Evolutionary conservation across 1,140 invertebrate species (phyloP).

Genomic region (Halictus rubicundus): DNA sequence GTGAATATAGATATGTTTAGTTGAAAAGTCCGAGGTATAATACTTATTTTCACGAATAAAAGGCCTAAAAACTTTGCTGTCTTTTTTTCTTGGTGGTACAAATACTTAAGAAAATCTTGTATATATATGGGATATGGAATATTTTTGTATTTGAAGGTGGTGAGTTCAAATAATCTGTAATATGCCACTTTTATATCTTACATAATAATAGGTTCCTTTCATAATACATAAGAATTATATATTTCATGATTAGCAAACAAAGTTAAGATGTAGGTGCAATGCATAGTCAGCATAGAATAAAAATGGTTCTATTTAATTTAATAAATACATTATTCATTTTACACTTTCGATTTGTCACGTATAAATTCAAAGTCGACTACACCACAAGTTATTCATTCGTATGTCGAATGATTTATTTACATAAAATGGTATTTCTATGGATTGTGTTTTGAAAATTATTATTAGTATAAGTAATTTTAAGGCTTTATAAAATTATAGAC

Average conservation of each 20-base stretch:
- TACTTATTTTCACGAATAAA: constrained; percentile 56
- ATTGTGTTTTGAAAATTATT: not conserved
- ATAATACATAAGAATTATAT: constrained; percentile 19
- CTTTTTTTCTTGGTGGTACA: constrained; percentile 54
- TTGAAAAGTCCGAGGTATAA: constrained; percentile 55
- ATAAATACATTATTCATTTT: constrained; percentile 23
- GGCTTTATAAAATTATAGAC: constrained; percentile 10
- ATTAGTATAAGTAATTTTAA: not conserved
- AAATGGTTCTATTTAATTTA: constrained; percentile 33
- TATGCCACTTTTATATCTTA: constrained; percentile 27
- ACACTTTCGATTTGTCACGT: constrained; percentile 28
- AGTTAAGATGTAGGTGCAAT: constrained; percentile 38
- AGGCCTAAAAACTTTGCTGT: constrained; percentile 50
- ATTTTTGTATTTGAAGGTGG: constrained; percentile 50
- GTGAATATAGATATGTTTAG: constrained; percentile 61
- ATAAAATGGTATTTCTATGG: not conserved
- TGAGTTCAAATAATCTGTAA: constrained; percentile 47
- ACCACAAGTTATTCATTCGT: not conserved
- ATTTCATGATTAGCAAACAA: constrained; percentile 37
- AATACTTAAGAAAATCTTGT: constrained; percentile 57
- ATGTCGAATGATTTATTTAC: constrained; percentile 8
- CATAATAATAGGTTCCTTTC: constrained; percentile 43
- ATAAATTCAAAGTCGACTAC: constrained; percentile 13
- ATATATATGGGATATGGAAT: constrained; percentile 38
- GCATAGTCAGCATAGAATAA: constrained; percentile 43